A percentile compares a stretch with the other conserved stretches of the same genome.
Conservation (phyloP, 2,797 vertebrate species). For the Rhynchotus rufescens region DNA sequence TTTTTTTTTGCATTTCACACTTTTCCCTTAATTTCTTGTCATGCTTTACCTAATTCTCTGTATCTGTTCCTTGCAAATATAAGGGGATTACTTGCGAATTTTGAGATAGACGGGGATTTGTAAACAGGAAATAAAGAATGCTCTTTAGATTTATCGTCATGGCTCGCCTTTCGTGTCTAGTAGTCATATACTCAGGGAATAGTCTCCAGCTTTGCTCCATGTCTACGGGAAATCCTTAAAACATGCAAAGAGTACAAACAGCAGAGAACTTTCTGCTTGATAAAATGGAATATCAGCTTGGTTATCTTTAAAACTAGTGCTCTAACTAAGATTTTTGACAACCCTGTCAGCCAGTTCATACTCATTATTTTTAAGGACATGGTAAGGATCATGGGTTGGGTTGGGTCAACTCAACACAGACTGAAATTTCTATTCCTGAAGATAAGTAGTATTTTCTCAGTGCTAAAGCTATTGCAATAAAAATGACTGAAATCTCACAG, state of each 20-base stretch:
- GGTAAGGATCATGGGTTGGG: too few relatives aligned
- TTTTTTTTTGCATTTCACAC: not conserved
- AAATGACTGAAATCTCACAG: not conserved
- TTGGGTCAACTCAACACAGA: not conserved
- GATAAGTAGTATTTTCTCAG: not conserved
- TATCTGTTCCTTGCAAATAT: fast-evolving
- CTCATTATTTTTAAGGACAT: not conserved
- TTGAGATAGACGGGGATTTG: not conserved
- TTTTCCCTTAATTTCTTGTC: not conserved
- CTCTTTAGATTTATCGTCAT: not conserved
- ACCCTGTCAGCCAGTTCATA: not conserved
- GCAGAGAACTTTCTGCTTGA: not conserved
- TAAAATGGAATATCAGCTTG: not conserved
- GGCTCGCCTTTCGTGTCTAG: not conserved
- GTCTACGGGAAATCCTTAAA: not conserved
- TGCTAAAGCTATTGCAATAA: not conserved
- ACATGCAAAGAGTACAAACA: not conserved
- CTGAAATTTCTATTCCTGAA: not conserved
- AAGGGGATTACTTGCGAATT: not conserved
- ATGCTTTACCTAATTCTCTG: not conserved
- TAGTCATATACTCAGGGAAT: not conserved
- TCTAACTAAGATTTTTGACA: not conserved
- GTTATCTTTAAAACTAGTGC: not conserved
- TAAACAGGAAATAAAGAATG: not conserved
- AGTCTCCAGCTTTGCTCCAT: not conserved